Evolutionary conservation across 1,140 invertebrate species (phyloP).

Genomic region (Asobara japonica): DNA sequence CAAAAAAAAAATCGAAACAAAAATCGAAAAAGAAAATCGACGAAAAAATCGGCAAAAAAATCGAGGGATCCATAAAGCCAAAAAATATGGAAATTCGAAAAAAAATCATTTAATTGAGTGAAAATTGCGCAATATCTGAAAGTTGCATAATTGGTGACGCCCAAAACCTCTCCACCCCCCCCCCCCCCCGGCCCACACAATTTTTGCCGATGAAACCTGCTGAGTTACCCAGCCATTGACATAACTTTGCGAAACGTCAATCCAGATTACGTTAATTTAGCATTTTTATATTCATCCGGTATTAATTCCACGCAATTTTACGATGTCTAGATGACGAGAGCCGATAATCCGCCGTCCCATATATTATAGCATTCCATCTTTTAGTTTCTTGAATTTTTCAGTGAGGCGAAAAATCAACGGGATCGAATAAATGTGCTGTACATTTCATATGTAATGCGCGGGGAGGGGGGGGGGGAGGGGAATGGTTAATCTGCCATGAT

Average conservation of each 20-base stretch:
- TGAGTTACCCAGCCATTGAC: conserved; percentile 10
- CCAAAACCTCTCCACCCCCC: neutral
- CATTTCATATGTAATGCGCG: neutral
- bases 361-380: neutral
- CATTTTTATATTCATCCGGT: neutral
- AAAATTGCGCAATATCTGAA: too few species aligned
- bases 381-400: neutral
- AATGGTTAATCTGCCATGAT: neutral
- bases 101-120: too few species aligned
- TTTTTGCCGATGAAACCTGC: neutral
- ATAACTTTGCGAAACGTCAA: conserved; percentile 14
- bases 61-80: too few species aligned
- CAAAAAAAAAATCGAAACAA: too few species aligned
- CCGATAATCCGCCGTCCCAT: neutral
- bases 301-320: neutral
- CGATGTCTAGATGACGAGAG: neutral
- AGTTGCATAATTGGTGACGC: too few species aligned
- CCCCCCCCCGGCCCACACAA: neutral
- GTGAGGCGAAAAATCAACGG: neutral
- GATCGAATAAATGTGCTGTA: neutral
- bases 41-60: too few species aligned
- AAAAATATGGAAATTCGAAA: too few species aligned
- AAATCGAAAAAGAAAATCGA: too few species aligned
- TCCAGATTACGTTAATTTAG: neutral
- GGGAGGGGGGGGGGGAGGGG: too few species aligned